Evolutionary conservation across 2,113 vertebrate species (phyloP), one percentile per base, ranked within the genome.

Genomic region (Acrocephalus kingi): DNA sequence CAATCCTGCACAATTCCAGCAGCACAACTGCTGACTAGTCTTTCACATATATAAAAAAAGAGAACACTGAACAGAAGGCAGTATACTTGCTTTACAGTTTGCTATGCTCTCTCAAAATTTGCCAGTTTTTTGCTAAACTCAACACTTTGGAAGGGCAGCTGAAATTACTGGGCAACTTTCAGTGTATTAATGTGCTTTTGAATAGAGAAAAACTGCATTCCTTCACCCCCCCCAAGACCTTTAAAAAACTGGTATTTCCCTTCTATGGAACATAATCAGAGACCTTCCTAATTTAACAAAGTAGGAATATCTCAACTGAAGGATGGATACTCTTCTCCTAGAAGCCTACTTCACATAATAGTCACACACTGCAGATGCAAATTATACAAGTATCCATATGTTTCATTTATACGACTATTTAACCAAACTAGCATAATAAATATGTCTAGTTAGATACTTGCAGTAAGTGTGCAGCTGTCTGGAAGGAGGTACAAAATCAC

Each of bases 391-490:
- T 83, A 91, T 90, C 87, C 87, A 95, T 71, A 88, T 96, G 91
- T 72, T 94, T 93, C 80, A 94, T 94, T 96, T 94, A 87, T 90
- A 90, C 0, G 3, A 91, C 84, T 86, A 94, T 93, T 97, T 95
- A 96, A 94, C 90, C 76, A 88, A 94, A 85, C 91, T 41, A 51
- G 71, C 84, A 93, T 76, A 91, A 96, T 91, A 95, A 96, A 97
- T 85, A 96, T 23, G 68, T 96, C 96, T 95, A 94, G 90, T 93
- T 96, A 96, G 84, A 96, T 74, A 66, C 82, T 96, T 93, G 84
- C 82, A 71, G 48, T 95, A 93, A 97, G 94, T 88, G 55, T 94
- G 95, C 94, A 97, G 96, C 96, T 96, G 94, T 84, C 94, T 97
- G 94, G 77, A 94, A 96, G 93, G 93, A 95, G 81, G 84, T 82